These are phyloP conservation scores for Acanthiza pusilla DNA, from an alignment of 2,797 vertebrate species.

Conservation along the genomic window DNA sequence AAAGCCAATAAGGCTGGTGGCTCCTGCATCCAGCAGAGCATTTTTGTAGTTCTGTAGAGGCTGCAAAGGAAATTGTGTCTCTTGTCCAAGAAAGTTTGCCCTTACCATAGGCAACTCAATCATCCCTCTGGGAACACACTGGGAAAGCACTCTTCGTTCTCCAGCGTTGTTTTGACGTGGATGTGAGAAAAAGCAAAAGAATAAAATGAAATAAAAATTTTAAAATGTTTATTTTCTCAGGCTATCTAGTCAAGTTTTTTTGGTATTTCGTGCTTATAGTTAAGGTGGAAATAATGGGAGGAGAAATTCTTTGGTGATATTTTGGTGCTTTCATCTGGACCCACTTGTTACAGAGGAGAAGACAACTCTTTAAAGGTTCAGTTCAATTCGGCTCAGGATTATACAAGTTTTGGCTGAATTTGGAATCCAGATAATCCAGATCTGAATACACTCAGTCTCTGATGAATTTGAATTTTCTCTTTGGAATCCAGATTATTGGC, in stretches of 20 bases:
- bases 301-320: neutral
- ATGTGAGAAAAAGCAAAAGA: neutral
- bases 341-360: neutral
- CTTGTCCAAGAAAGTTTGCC: constrained; percentile 25
- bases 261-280: neutral
- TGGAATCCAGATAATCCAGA: neutral
- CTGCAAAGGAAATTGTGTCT: constrained; percentile 51
- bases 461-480: neutral
- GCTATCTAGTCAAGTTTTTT: neutral
- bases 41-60: constrained; percentile 38
- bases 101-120: neutral
- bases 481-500: neutral
- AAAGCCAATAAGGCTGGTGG: constrained; percentile 29
- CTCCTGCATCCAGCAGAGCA: neutral
- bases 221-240: neutral
- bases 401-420: neutral
- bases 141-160: neutral
- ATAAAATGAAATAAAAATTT: neutral
- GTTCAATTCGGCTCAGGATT: neutral
- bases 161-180: neutral
- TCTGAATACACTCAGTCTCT: neutral
- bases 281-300: neutral
- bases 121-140: neutral
- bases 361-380: neutral
- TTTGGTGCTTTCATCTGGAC: neutral